These are phyloP conservation scores for Strix aluco DNA, from an alignment of 2,113 vertebrate species.

Conservation along the genomic window DNA sequence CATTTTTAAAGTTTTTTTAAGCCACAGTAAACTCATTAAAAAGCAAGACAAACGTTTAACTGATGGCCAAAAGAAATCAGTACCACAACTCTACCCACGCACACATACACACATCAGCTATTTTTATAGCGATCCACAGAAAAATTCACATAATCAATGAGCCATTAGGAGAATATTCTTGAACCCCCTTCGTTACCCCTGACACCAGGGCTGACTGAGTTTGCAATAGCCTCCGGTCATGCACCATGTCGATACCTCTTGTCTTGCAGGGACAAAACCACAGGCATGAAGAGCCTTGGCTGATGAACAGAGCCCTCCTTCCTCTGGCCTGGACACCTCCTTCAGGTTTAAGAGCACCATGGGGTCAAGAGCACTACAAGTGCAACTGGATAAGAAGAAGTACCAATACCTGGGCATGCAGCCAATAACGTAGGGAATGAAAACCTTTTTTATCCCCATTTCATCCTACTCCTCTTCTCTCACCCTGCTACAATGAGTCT, in stretches of 20 bases:
- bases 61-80: background rate
- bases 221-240: background rate
- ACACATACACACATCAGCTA: background rate
- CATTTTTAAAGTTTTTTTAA: background rate
- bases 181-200: background rate
- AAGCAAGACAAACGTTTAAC: background rate
- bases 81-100: background rate
- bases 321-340: background rate
- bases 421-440: background rate
- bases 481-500: background rate
- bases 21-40: background rate
- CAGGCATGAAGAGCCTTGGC: background rate
- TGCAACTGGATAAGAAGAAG: background rate
- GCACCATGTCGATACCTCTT: background rate
- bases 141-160: slow-evolving; percentile 24
- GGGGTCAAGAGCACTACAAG: background rate
- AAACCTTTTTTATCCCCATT: background rate
- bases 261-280: background rate
- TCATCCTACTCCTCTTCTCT: background rate
- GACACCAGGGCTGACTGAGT: background rate
- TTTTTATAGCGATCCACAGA: slow-evolving; percentile 34
- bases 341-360: background rate
- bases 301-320: background rate
- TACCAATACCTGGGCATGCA: background rate
- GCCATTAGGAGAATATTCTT: background rate